phyloP scores from a whole-genome alignment of 2,113 vertebrate genomes.

The Henicopernis longicauda region DNA sequence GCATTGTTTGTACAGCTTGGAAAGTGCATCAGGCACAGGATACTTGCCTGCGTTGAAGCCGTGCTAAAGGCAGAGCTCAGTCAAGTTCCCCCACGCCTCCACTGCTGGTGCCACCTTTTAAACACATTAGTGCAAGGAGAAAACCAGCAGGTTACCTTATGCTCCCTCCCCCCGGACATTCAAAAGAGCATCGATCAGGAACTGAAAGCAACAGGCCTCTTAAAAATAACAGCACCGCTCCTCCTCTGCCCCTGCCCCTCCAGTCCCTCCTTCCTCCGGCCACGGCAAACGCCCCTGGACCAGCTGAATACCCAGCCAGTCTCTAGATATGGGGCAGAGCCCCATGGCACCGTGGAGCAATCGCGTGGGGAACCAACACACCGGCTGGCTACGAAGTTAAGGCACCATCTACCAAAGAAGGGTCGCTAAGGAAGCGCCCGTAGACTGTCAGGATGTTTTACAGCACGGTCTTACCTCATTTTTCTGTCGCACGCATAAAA shows the following conservation, averaged over 20 bases:
- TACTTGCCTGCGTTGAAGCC: not conserved
- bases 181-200: conserved; percentile 3
- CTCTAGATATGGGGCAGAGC: not conserved
- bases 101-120: not conserved
- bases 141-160: conserved; percentile 25
- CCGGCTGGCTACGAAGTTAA: not conserved
- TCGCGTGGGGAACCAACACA: accelerated
- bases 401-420: not conserved
- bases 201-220: not conserved
- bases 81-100: not conserved
- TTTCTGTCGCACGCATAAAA: not conserved
- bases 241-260: not conserved
- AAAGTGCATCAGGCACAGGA: conserved; percentile 1
- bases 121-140: not conserved
- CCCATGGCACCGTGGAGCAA: not conserved
- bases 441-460: not conserved
- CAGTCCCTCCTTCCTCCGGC: not conserved
- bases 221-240: not conserved
- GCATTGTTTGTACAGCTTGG: conserved; percentile 22
- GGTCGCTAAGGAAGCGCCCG: accelerated
- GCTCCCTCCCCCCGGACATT: not conserved
- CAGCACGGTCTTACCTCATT: not conserved
- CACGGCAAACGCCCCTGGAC: not conserved
- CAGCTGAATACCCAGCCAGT: accelerated
- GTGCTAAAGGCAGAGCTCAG: not conserved